Evolutionary conservation across 2,113 vertebrate species (phyloP).

Genomic region (Scytalopus superciliaris): DNA sequence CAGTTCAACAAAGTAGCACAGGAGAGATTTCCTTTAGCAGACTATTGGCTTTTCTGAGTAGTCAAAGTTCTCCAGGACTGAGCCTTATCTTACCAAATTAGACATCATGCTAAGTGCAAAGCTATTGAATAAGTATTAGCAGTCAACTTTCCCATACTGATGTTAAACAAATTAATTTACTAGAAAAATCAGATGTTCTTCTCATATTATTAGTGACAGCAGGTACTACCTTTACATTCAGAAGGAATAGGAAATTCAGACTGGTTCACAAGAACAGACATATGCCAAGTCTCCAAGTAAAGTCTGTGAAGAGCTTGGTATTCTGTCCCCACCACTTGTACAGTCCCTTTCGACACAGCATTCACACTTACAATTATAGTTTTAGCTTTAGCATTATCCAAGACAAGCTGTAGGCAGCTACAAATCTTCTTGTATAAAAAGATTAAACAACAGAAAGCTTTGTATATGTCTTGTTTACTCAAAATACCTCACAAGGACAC

Average conservation of each 20-base stretch:
- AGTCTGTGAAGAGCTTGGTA: background rate
- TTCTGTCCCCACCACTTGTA: background rate
- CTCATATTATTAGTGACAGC: background rate
- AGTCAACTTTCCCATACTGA: background rate
- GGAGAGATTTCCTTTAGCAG: background rate
- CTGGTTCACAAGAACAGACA: background rate
- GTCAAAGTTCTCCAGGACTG: background rate
- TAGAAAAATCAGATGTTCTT: background rate
- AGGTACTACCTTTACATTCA: background rate
- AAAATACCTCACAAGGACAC: background rate
- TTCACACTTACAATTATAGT: background rate
- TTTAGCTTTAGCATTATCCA: background rate
- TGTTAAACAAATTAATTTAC: background rate
- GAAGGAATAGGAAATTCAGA: background rate
- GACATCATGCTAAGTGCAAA: background rate
- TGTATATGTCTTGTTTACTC: background rate
- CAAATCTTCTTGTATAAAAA: constrained; percentile 13
- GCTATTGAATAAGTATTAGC: background rate
- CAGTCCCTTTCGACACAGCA: background rate
- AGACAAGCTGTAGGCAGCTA: background rate
- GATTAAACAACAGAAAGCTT: background rate
- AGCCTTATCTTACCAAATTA: background rate
- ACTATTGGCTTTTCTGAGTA: background rate
- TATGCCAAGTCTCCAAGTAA: background rate
- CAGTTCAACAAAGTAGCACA: background rate